A percentile compares a stretch with the other conserved stretches of the same genome.
These are phyloP conservation scores for Phymorhynchus buccinoides DNA, from an alignment of 1,140 invertebrate species.

Conservation along the genomic window DNA sequence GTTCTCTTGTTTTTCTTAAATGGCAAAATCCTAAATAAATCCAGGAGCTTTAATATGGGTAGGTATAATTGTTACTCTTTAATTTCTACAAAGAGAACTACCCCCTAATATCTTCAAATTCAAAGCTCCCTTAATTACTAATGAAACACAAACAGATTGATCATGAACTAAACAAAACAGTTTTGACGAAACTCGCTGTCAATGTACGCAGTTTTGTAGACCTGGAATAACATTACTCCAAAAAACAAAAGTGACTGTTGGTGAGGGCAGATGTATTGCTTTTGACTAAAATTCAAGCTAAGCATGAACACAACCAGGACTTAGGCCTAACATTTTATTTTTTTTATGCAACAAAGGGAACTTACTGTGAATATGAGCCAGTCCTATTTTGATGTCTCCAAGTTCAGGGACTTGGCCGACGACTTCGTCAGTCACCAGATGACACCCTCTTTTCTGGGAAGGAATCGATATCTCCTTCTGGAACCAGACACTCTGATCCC, in stretches of 20 bases:
- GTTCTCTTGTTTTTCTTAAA: too few species aligned
- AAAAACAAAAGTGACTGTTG: neutral
- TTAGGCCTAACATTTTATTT: neutral
- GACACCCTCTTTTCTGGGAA: slow-evolving; percentile 93
- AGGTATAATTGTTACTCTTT: too few species aligned
- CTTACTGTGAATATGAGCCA: slow-evolving; percentile 97
- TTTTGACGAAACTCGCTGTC: too few species aligned
- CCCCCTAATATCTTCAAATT: too few species aligned
- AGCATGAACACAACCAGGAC: slow-evolving; percentile 89
- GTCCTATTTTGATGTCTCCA: slow-evolving; percentile 91
- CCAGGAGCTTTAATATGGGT: too few species aligned
- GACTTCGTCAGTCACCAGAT: slow-evolving; percentile 95
- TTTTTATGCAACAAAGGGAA: slow-evolving; percentile 55
- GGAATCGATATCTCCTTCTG: slow-evolving; percentile 95
- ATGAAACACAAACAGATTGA: too few species aligned
- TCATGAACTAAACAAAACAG: too few species aligned
- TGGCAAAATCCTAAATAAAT: too few species aligned
- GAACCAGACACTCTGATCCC: slow-evolving; percentile 85
- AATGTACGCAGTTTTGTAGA: too few species aligned
- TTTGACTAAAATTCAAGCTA: slow-evolving; percentile 96
- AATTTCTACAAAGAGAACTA: too few species aligned
- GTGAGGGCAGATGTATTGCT: neutral
- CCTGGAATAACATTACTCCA: neutral
- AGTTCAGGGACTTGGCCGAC: slow-evolving; percentile 93
- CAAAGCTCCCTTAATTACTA: too few species aligned